Evolutionary conservation across 2,113 vertebrate species (phyloP).

Genomic region (Dicentrarchus labrax): DNA sequence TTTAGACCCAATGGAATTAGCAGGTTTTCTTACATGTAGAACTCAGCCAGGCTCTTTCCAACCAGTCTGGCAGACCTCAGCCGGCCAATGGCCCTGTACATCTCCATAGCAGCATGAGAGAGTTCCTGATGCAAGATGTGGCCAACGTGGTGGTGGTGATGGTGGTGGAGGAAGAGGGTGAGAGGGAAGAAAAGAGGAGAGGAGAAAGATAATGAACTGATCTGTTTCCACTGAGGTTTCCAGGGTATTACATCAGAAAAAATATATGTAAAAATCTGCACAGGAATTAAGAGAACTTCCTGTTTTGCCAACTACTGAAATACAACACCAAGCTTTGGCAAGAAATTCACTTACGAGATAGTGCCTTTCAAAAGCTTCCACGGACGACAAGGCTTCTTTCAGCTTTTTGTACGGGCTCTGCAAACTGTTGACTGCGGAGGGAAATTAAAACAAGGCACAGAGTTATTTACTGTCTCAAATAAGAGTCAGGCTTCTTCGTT

Average conservation of each 20-base stretch:
- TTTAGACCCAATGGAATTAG: not conserved
- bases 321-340: not conserved
- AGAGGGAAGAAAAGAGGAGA: not conserved
- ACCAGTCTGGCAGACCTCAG: conserved; percentile 92
- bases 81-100: conserved; percentile 93
- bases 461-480: not conserved
- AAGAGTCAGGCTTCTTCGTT: not conserved
- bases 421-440: conserved; percentile 89
- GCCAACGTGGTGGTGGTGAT: conserved; percentile 2
- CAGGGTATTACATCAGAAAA: conserved; percentile 35
- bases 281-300: conserved; percentile 13
- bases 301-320: conserved; percentile 11
- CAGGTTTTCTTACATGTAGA: conserved; percentile 91
- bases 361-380: conserved; percentile 97
- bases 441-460: not conserved
- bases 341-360: conserved; percentile 90
- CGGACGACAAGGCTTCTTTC: conserved; percentile 96
- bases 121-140: conserved; percentile 87
- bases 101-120: conserved; percentile 95
- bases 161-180: not conserved
- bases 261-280: not conserved
- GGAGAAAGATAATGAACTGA: conserved; percentile 30
- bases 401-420: conserved; percentile 99
- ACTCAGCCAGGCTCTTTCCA: conserved; percentile 97
- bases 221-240: conserved; percentile 3